These are phyloP conservation scores for Elegia similella DNA, from an alignment of 2,888 invertebrate genomes.

Conservation along the genomic window DNA sequence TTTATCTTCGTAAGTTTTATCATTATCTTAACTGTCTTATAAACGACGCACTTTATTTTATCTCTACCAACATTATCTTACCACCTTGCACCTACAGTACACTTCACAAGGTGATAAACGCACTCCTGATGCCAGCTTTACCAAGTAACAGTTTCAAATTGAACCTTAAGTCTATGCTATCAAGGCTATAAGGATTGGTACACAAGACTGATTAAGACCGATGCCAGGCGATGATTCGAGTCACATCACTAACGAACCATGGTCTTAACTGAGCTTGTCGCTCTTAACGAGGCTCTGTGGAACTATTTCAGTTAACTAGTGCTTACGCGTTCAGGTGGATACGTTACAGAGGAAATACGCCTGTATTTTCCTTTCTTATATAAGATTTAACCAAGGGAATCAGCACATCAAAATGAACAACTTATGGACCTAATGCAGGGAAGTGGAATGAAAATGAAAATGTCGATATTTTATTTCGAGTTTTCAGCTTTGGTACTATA, in stretches of 20 bases:
- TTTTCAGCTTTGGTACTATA: too few relatives aligned
- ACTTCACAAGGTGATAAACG: not conserved
- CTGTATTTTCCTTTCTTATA: not conserved
- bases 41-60: not conserved
- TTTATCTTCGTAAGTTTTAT: too few relatives aligned
- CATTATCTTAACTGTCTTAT: too few relatives aligned
- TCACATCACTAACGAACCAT: slow-evolving; percentile 63
- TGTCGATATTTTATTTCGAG: too few relatives aligned
- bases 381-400: not conserved
- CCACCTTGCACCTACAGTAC: not conserved
- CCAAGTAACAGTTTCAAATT: not conserved
- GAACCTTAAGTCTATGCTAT: not conserved
- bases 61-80: too few relatives aligned
- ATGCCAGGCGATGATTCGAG: slow-evolving; percentile 35
- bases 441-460: too few relatives aligned
- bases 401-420: too few relatives aligned
- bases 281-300: slow-evolving; percentile 42
- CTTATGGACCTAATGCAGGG: too few relatives aligned
- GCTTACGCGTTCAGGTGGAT: not conserved
- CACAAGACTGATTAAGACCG: slow-evolving; percentile 26
- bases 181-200: not conserved
- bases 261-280: slow-evolving; percentile 46
- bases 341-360: not conserved
- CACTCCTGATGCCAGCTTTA: not conserved
- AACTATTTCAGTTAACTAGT: slow-evolving; percentile 8